Conservation (phyloP, 2,888 invertebrate species). For the Dinocampus coccinellae region DNA sequence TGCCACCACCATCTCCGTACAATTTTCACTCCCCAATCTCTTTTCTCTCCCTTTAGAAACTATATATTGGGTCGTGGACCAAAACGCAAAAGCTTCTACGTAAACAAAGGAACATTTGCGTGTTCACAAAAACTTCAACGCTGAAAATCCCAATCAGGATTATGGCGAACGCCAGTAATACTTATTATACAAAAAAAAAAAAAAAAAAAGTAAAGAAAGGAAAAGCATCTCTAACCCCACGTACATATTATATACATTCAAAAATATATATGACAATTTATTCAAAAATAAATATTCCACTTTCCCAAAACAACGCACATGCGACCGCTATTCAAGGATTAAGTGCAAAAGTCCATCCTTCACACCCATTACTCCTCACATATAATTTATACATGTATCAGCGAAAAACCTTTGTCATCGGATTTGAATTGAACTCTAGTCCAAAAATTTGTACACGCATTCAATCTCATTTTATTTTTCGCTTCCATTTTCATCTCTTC, state of each 20-base stretch:
- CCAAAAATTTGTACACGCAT: not conserved
- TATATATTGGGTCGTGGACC: slow-evolving; percentile 17
- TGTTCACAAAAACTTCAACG: slow-evolving; percentile 54
- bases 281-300: not conserved
- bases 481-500: no score
- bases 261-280: not conserved
- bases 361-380: slow-evolving; percentile 21
- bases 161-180: slow-evolving; percentile 58
- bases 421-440: not conserved
- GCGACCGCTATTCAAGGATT: slow-evolving; percentile 43
- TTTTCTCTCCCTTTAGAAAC: slow-evolving; percentile 29
- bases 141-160: slow-evolving; percentile 61
- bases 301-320: slow-evolving; percentile 17
- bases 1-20: not conserved
- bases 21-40: slow-evolving; percentile 16
- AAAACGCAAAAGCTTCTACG: slow-evolving; percentile 44
- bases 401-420: slow-evolving; percentile 13
- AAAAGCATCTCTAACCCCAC: slow-evolving; percentile 13
- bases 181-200: slow-evolving; percentile 53
- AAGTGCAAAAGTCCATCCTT: slow-evolving; percentile 19
- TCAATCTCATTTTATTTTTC: not conserved
- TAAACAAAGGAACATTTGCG: slow-evolving; percentile 54
- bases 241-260: slow-evolving; percentile 21
- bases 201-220: no score
- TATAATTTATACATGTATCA: slow-evolving; percentile 38